These are phyloP conservation scores for Zoanthus sociatus DNA, from an alignment of 92 coral and sea anemone species.

Conservation along the genomic window DNA sequence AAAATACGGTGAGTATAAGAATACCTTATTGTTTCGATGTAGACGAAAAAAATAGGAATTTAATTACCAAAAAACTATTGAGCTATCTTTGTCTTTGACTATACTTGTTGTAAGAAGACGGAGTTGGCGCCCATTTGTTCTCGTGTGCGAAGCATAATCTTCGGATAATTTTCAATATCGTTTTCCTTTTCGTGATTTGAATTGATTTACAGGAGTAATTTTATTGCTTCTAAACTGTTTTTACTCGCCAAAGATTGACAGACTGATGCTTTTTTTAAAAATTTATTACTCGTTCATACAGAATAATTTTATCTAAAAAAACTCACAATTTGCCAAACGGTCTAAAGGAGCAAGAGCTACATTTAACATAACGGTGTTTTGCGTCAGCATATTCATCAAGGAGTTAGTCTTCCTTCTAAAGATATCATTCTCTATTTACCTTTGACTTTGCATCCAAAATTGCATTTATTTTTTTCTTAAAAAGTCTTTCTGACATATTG, in stretches of 20 bases:
- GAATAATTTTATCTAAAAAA: not conserved
- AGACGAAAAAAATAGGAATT: not conserved
- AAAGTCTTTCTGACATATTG: no score
- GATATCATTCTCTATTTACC: no score
- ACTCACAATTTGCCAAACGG: not conserved
- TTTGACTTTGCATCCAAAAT: not conserved
- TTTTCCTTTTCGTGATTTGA: not conserved
- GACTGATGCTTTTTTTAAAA: not conserved
- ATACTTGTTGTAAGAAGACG: not conserved
- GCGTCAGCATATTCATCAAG: not conserved
- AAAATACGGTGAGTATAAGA: not conserved
- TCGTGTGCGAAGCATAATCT: no score
- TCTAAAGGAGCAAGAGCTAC: not conserved
- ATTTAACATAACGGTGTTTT: not conserved
- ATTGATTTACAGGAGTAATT: not conserved
- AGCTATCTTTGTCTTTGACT: not conserved
- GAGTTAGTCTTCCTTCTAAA: no score
- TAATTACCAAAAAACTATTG: not conserved
- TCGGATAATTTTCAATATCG: no score
- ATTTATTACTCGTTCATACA: not conserved
- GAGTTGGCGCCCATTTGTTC: no score
- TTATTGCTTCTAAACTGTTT: not conserved
- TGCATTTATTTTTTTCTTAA: no score
- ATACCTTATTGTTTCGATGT: not conserved
- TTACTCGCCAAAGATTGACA: no score